A percentile compares a stretch with the other conserved stretches of the same genome.
These are phyloP conservation scores for Yponomeuta plumbellus DNA, from an alignment of 2,888 invertebrate genomes.

Conservation along the genomic window DNA sequence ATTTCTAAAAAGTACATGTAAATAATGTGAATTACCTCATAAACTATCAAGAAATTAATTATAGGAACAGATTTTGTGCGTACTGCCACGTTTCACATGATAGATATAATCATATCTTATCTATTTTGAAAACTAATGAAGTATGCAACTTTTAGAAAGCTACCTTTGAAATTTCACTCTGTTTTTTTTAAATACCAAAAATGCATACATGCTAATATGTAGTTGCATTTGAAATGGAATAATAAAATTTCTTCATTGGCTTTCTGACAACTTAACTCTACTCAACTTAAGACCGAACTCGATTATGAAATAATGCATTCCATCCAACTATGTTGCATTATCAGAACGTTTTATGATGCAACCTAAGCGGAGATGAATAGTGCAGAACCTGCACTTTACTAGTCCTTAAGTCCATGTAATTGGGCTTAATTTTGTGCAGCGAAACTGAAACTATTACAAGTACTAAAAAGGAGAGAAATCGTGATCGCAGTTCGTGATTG, in stretches of 20 bases:
- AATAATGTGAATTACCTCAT: not conserved
- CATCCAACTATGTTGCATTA: not conserved
- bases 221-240: no score
- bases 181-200: no score
- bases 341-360: not conserved
- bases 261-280: no score
- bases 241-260: no score
- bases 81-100: no score
- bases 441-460: conserved; percentile 32
- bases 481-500: conserved; percentile 75
- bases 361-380: not conserved
- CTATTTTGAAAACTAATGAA: no score
- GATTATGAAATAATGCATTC: not conserved
- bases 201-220: no score
- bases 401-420: conserved; percentile 35
- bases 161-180: no score
- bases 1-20: not conserved
- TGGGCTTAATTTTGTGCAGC: conserved; percentile 37
- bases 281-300: not conserved
- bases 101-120: no score
- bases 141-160: no score
- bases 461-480: conserved; percentile 65
- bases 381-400: not conserved
- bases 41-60: not conserved
- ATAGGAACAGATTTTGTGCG: not conserved